Base-by-base conservation (phyloP, 2,797 vertebrate species). In the Brachyalestes nurse region DNA sequence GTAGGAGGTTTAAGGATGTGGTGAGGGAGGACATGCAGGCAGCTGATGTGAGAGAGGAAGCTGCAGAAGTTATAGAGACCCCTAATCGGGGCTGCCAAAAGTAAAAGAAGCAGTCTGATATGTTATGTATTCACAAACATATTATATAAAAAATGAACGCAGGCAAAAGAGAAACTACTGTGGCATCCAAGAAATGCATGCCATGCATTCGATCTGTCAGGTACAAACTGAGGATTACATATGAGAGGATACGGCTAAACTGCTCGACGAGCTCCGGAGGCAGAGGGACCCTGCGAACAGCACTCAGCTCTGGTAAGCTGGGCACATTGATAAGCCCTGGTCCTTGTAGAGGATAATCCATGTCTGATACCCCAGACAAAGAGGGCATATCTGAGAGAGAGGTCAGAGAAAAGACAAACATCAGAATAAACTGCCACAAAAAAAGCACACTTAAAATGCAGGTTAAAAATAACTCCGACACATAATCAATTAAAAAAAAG, bases 281-380 rank as follows among this genome's bases (percentile, higher is more conserved):
- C 19, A 99, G 94, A 2, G 98, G 98, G 61, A 99, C 96, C 86
- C 97, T 91, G 75, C 96, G 95, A 53, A 97, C 94, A 0, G 97
- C 90, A 65, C 96, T 97, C 85, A 99, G 96, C 89, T 99, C 98
- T 0, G 96, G 97, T 64, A 99, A 95, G 85, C 92, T 97, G 38
- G 97, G 97, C 66, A 99, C 94, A 0, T 94, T 95, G 40, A 98
- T 90, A 75, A 97, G 90, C 69, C 96, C 96, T 0, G 97, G 96
- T 53, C 97, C 96, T 90, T 99, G 98, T 6, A 99, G 93, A 40
- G 98, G 98, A 84, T 99, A 99, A 92, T 99, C 98, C 97, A 99
- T 98, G 88, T 99, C 98, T 0, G 97, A 97, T 89, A 97, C 94
- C 13, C 98, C 98, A 66, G 98, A 99, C 57, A 98, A 91, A 1